Evolutionary conservation across 2,888 invertebrate species (phyloP).

Genomic region (Tolmerus cingulatus): DNA sequence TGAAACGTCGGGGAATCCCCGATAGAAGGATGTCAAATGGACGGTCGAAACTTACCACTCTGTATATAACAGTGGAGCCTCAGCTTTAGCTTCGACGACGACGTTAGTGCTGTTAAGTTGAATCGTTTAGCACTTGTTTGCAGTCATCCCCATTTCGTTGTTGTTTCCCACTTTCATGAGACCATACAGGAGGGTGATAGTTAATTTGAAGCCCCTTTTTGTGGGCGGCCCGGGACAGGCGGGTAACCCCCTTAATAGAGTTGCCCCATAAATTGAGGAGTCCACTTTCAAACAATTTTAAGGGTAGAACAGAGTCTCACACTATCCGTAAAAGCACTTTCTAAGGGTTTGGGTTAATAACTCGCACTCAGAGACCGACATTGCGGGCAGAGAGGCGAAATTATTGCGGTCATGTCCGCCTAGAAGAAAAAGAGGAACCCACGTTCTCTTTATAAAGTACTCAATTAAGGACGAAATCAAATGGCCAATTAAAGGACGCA

Average conservation of each 20-base stretch:
- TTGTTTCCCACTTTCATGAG: background rate
- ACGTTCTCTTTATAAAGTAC: background rate
- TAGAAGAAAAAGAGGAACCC: background rate
- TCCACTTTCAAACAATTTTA: background rate
- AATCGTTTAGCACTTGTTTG: background rate
- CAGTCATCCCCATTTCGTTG: background rate
- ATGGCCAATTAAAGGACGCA: background rate
- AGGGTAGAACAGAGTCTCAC: background rate
- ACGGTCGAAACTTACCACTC: background rate
- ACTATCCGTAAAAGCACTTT: background rate
- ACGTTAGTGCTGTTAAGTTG: background rate
- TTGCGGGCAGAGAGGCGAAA: background rate
- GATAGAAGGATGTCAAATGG: background rate
- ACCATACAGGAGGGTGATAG: background rate
- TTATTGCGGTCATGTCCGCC: background rate
- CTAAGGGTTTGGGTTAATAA: background rate
- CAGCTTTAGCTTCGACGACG: background rate
- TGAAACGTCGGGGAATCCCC: background rate
- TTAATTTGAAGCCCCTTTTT: background rate
- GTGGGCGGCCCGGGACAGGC: background rate
- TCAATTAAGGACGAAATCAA: background rate
- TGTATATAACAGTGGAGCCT: background rate
- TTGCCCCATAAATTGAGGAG: background rate
- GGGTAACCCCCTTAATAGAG: background rate
- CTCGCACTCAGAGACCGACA: background rate